A percentile compares a stretch with the other conserved stretches of the same genome.
phyloP scores from a whole-genome alignment of 2,113 vertebrate genomes.

The Eurypyga helias region DNA sequence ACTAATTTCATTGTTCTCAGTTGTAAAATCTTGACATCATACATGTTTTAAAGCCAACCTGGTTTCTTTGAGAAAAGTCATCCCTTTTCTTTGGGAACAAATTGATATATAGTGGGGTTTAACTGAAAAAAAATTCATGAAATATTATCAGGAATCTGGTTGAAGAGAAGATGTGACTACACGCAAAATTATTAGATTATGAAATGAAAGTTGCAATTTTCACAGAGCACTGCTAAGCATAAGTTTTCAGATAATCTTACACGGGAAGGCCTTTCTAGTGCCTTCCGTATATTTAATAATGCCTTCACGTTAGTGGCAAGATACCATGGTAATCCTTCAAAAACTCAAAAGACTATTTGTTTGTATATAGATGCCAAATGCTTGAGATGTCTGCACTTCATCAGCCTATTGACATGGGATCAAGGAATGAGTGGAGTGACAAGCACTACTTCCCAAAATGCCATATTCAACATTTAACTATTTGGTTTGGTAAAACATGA shows the following conservation, averaged over 20 bases:
- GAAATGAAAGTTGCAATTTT: background rate
- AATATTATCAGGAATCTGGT: background rate
- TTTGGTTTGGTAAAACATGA: background rate
- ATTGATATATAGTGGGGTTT: fast-evolving
- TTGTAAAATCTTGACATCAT: background rate
- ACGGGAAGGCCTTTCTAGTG: background rate
- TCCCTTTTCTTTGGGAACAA: background rate
- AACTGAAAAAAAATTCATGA: background rate
- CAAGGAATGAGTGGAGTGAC: background rate
- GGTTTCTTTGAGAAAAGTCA: background rate
- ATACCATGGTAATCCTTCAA: background rate
- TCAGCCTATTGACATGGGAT: background rate
- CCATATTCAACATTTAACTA: background rate
- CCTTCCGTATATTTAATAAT: background rate
- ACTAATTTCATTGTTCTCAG: background rate
- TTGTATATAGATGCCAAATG: background rate
- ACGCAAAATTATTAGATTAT: background rate
- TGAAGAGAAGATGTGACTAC: background rate
- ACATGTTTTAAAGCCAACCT: background rate
- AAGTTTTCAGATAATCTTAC: background rate
- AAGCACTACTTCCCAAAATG: background rate
- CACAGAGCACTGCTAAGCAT: background rate
- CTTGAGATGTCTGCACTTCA: background rate
- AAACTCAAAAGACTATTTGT: background rate
- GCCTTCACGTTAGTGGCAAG: background rate